phyloP scores from a whole-genome alignment of 1,140 invertebrate genomes.

The Onthophagus taurus region DNA sequence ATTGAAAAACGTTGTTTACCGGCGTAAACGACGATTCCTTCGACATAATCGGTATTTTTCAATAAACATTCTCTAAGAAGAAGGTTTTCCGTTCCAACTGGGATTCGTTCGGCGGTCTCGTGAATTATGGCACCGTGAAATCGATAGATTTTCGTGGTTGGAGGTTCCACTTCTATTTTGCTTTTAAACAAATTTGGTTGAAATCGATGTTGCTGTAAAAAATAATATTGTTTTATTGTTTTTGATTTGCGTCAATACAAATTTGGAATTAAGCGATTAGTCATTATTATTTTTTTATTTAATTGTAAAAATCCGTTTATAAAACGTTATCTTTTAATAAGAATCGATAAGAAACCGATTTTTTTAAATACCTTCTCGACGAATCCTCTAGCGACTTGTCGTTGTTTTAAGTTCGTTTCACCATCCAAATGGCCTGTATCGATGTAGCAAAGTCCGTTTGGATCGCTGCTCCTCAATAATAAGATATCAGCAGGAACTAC shows the following conservation, averaged over 20 bases:
- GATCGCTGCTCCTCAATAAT: conserved; percentile 80
- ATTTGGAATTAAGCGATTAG: neutral
- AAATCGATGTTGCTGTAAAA: conserved; percentile 53
- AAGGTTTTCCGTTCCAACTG: conserved; percentile 87
- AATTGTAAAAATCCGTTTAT: too few relatives aligned
- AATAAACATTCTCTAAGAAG: conserved; percentile 87
- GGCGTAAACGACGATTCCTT: conserved; percentile 95
- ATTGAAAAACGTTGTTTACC: conserved; percentile 43
- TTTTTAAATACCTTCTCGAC: conserved; percentile 45
- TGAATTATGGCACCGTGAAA: conserved; percentile 87
- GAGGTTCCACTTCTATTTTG: conserved; percentile 80
- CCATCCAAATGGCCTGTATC: conserved; percentile 97
- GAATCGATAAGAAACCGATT: neutral
- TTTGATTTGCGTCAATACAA: neutral
- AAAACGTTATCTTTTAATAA: neutral
- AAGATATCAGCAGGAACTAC: conserved; percentile 93
- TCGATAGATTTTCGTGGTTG: conserved; percentile 92
- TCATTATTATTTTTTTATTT: neutral
- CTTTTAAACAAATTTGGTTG: conserved; percentile 74
- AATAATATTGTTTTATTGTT: too few relatives aligned
- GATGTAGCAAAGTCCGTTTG: conserved; percentile 91
- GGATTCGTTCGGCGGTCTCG: conserved; percentile 65
- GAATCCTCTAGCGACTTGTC: conserved; percentile 71
- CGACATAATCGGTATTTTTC: conserved; percentile 88
- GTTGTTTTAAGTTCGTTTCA: conserved; percentile 97